phyloP scores from a whole-genome alignment of 2,888 invertebrate genomes.

The Cinara cedri region DNA sequence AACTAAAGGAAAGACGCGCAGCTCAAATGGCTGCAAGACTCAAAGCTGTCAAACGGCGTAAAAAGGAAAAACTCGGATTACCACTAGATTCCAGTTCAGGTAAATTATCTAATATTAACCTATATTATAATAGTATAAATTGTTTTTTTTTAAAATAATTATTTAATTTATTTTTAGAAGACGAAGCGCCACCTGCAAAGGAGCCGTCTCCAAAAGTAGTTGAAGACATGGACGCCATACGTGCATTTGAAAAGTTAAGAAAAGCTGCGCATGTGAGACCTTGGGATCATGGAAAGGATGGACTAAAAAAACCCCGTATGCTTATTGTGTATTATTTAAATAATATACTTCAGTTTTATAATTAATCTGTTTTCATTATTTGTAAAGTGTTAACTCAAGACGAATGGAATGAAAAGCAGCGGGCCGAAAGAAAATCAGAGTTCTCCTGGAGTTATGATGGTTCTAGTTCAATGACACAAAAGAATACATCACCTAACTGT shows the following conservation, averaged over 20 bases:
- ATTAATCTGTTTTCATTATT: background rate
- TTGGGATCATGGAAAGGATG: slow-evolving; percentile 77
- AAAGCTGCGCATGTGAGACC: slow-evolving; percentile 67
- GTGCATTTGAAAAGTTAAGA: slow-evolving; percentile 61
- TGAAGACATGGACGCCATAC: slow-evolving; percentile 62
- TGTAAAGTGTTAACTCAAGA: slow-evolving; percentile 72
- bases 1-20: slow-evolving; percentile 68
- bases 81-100: slow-evolving; percentile 67
- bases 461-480: background rate
- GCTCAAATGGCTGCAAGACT: slow-evolving; percentile 74
- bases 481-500: background rate
- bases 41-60: slow-evolving; percentile 76
- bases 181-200: slow-evolving; percentile 32
- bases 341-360: too few species aligned
- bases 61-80: slow-evolving; percentile 74
- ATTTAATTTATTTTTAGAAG: slow-evolving; percentile 16
- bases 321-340: too few species aligned
- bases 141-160: background rate
- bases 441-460: slow-evolving; percentile 68
- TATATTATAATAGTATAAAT: background rate
- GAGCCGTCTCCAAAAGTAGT: slow-evolving; percentile 57
- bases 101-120: background rate
- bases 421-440: slow-evolving; percentile 74
- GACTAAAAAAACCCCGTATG: slow-evolving; percentile 63
- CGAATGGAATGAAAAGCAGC: slow-evolving; percentile 78